phyloP scores from a whole-genome alignment of 2,113 vertebrate species.

The Conger conger region DNA sequence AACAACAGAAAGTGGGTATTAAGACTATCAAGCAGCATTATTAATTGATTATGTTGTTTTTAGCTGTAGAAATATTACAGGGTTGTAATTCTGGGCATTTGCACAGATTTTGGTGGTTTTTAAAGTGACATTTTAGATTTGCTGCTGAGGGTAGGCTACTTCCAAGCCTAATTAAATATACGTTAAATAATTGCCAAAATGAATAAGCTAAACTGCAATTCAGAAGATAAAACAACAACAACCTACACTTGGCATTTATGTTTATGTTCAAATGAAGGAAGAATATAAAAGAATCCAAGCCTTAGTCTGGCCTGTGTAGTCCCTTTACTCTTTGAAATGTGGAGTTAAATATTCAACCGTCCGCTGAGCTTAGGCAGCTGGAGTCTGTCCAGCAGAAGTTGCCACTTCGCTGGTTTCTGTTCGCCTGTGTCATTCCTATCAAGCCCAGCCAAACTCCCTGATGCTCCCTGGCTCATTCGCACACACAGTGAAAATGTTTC shows the following conservation, averaged over 20 bases:
- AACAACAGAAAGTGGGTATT: too few relatives aligned
- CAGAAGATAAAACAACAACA: neutral
- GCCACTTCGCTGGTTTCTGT: neutral
- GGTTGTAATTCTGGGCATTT: too few relatives aligned
- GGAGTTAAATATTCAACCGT: neutral
- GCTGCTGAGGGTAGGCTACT: too few relatives aligned
- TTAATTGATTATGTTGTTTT: too few relatives aligned
- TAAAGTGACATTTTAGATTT: too few relatives aligned
- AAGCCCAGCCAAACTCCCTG: constrained; percentile 2
- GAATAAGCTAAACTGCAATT: neutral
- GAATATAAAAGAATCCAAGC: neutral
- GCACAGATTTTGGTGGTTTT: too few relatives aligned
- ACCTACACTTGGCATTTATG: neutral
- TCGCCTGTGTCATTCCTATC: neutral
- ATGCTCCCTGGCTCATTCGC: neutral
- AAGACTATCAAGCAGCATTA: too few relatives aligned
- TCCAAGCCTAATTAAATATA: too few relatives aligned
- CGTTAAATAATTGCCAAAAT: neutral
- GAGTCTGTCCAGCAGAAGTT: neutral
- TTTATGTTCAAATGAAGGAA: neutral
- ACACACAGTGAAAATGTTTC: constrained; percentile 5
- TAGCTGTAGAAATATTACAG: too few relatives aligned
- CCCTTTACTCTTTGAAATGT: neutral
- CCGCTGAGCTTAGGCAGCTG: neutral
- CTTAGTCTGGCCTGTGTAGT: neutral